Evolutionary conservation across 1,140 invertebrate species (phyloP), one percentile per base, ranked within the genome.

Genomic region (Adoxophyes honmai): DNA sequence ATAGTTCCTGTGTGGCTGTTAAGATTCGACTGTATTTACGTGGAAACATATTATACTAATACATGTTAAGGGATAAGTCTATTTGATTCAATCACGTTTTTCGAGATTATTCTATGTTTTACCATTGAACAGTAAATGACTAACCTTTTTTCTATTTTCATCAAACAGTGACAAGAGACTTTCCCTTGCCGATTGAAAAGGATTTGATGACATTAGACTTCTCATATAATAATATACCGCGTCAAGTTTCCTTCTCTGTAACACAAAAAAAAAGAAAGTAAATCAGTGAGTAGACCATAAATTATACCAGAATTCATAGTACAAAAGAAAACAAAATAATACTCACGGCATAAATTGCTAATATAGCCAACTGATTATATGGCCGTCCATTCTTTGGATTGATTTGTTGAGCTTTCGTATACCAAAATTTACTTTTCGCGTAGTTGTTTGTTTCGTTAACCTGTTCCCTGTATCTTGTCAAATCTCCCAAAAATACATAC

Each of bases 151-250:
- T 21, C 96, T 93, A 68, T 96, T 97, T 89, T 98, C 97, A 88
- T 98, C 96, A 86, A 98, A 98, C 58, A 98, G 90, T 10, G 93
- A 93, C 67, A 96, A 92, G 4, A 99, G 90, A 86, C 95, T 95
- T 90, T 98, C 97, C 64, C 94, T 93, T 8, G 97, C 96, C 8
- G 96, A 96, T 57, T 94, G 92, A 75, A 98, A 96, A 7, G 97
- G 96, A 91, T 98, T 98, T 13, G 96, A 97, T 34, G 97, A 95
- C 92, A 97, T 96, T 53, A 98, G 90, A 87, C 97, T 98, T 71
- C 97, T 91, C 94, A 98, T 97, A 78, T 98, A 98, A 86, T 96
- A 98, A 89, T 98, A 99, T 9, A 98, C 96, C n/a, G 97, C 97
- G 89, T 99, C 98, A 54, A 99, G 90, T 90, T 97, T 97, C 75